Evolutionary conservation across 2,888 invertebrate species (phyloP).

Genomic region (Stictocephala bisonia): DNA sequence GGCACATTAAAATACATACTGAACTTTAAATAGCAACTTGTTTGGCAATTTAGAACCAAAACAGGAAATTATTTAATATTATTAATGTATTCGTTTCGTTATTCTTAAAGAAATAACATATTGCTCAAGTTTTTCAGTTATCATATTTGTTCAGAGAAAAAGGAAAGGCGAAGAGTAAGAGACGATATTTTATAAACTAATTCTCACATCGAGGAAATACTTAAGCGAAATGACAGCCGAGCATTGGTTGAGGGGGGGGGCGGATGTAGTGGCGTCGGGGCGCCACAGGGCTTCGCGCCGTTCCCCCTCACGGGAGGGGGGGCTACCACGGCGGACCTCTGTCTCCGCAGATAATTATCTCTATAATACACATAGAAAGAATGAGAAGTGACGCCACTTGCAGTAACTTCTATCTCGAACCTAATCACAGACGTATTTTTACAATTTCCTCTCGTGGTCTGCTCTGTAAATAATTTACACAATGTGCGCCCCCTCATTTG

Average conservation of each 20-base stretch:
- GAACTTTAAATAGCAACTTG: too few species aligned
- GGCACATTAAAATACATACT: too few species aligned
- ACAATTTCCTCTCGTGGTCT: slow-evolving; percentile 33
- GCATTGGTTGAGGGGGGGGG: slow-evolving; percentile 25
- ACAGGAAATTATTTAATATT: too few species aligned
- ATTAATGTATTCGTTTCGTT: too few species aligned
- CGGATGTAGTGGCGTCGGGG: slow-evolving; percentile 43
- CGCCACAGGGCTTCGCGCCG: slow-evolving; percentile 30
- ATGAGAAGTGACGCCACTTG: slow-evolving; percentile 19
- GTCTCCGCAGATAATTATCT: slow-evolving; percentile 43
- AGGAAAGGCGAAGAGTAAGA: too few species aligned
- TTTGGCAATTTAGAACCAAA: too few species aligned
- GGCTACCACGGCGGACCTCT: background rate
- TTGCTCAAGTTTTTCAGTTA: too few species aligned
- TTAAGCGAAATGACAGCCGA: slow-evolving; percentile 38
- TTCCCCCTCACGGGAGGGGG: background rate
- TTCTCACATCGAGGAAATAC: slow-evolving; percentile 42
- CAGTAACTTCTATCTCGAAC: slow-evolving; percentile 3
- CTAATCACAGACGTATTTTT: slow-evolving; percentile 43
- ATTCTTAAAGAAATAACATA: too few species aligned
- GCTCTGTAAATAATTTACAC: slow-evolving; percentile 17
- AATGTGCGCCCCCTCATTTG: background rate
- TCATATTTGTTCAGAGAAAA: too few species aligned
- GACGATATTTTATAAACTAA: slow-evolving; percentile 38
- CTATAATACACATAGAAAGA: slow-evolving; percentile 38